A percentile compares a stretch with the other conserved stretches of the same genome.
Evolutionary conservation across 2,888 invertebrate genomes (phyloP).

Genomic region (Zhuqinia jingwanae): DNA sequence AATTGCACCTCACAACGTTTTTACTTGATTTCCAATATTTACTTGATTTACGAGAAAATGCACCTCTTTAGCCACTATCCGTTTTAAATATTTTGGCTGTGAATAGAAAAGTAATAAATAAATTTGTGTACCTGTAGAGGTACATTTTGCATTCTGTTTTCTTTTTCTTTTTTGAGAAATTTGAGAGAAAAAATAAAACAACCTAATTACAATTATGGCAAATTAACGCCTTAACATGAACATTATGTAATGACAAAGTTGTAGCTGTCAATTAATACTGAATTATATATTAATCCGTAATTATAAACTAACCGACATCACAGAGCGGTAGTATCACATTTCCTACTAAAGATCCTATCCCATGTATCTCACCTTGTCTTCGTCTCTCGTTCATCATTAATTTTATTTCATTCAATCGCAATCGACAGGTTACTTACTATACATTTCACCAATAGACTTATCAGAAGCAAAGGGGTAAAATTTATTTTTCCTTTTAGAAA

Average conservation of each 20-base stretch:
- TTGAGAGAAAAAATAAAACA: neutral
- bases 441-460: no score
- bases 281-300: no score
- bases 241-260: neutral
- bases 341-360: neutral
- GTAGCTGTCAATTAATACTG: neutral
- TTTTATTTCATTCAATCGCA: no score
- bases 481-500: neutral
- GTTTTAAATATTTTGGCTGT: neutral
- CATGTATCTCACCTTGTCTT: no score
- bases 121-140: neutral
- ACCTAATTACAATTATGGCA: neutral
- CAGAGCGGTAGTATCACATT: neutral
- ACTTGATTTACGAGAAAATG: neutral
- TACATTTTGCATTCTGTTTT: neutral
- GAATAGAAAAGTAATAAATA: neutral
- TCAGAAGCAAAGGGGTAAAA: neutral
- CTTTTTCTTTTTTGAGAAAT: neutral
- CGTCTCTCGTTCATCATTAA: no score
- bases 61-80: neutral
- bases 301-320: no score
- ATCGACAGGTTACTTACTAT: no score
- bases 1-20: neutral
- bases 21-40: conserved; percentile 15
- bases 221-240: neutral